Percentiles rank a stretch among this genome's conserved stretches.
Evolutionary conservation across 92 coral and sea anemone species (phyloP).

Genomic region (Siderastrea radians): DNA sequence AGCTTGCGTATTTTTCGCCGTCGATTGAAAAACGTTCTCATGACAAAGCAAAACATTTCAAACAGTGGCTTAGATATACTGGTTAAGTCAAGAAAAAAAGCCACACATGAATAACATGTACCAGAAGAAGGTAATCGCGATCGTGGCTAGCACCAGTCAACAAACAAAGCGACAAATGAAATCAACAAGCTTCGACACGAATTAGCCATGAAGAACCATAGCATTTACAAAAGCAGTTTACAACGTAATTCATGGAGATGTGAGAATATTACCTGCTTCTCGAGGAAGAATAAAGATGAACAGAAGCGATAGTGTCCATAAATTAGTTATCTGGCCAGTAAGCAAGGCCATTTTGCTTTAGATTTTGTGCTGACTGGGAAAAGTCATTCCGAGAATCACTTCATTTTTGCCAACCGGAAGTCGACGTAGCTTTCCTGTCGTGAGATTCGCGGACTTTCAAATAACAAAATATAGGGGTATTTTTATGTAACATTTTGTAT

Average conservation of each 20-base stretch:
- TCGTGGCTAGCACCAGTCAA: neutral
- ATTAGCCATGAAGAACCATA: neutral
- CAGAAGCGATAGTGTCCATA: neutral
- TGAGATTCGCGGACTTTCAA: neutral
- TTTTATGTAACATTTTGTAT: too few relatives aligned
- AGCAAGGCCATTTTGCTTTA: neutral
- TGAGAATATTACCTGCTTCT: neutral
- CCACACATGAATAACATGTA: neutral
- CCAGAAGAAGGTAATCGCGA: neutral
- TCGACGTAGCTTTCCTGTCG: conserved; percentile 15
- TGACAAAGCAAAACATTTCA: neutral
- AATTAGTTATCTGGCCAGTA: neutral
- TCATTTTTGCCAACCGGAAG: conserved; percentile 10
- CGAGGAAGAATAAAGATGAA: neutral
- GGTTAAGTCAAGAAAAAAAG: neutral
- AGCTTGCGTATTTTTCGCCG: neutral
- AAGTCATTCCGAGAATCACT: neutral
- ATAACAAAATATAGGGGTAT: too few relatives aligned
- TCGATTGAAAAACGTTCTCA: neutral
- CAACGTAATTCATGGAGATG: neutral
- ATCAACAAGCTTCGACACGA: neutral
- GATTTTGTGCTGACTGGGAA: neutral
- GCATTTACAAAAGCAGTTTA: neutral
- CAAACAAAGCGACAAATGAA: neutral
- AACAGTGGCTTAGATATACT: neutral